These are phyloP conservation scores for Drosophila murphyi DNA, from an alignment of 1,140 invertebrate species.

Conservation along the genomic window DNA sequence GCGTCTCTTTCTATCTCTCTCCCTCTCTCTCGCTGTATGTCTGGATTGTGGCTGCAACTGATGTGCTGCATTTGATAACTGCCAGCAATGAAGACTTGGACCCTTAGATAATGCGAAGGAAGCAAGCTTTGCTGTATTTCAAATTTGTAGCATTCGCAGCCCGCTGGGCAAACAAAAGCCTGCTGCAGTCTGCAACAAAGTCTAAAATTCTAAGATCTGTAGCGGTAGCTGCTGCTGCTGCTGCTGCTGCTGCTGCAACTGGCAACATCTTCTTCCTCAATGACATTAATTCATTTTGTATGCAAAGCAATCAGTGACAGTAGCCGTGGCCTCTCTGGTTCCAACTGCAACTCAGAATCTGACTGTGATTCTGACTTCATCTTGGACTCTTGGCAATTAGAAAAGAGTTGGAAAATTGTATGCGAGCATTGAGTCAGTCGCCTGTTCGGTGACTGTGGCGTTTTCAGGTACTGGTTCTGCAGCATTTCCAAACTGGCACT, in stretches of 20 bases:
- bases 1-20: slow-evolving; percentile 9
- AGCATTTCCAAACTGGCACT: slow-evolving; percentile 63
- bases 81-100: slow-evolving; percentile 65
- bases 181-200: slow-evolving; percentile 1
- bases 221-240: slow-evolving; percentile 19
- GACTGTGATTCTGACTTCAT: slow-evolving; percentile 22
- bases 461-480: slow-evolving; percentile 34
- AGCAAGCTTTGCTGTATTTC: slow-evolving; percentile 56
- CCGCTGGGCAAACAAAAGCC: slow-evolving; percentile 35
- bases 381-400: slow-evolving; percentile 71
- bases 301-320: slow-evolving; percentile 79
- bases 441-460: slow-evolving; percentile 20
- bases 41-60: slow-evolving; percentile 34
- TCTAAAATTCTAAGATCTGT: slow-evolving; percentile 29
- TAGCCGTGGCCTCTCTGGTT: slow-evolving; percentile 48
- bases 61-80: slow-evolving; percentile 81
- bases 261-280: slow-evolving; percentile 82
- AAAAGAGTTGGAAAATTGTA: slow-evolving; percentile 83
- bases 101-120: slow-evolving; percentile 81
- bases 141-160: slow-evolving; percentile 68
- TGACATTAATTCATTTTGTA: slow-evolving; percentile 83
- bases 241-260: slow-evolving; percentile 58
- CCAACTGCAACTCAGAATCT: slow-evolving; percentile 15
- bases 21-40: slow-evolving; percentile 3
- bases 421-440: slow-evolving; percentile 38